These are phyloP conservation scores for Aquatica leii DNA, from an alignment of 2,888 invertebrate genomes.

Conservation along the genomic window DNA sequence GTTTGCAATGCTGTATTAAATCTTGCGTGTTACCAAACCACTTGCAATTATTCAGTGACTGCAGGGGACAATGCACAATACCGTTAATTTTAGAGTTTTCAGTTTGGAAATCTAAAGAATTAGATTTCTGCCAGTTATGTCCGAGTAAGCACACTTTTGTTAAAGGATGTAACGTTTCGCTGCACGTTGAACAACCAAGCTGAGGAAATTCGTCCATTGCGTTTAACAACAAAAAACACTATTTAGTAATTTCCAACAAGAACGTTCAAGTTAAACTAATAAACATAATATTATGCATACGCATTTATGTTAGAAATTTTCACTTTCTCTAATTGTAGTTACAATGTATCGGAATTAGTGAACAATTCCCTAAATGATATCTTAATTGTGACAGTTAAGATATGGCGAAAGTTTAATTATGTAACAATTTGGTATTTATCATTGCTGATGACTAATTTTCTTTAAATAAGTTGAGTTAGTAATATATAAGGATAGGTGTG, in stretches of 20 bases:
- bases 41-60: neutral
- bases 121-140: neutral
- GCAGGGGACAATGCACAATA: neutral
- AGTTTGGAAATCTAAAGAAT: too few species aligned
- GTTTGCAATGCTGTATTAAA: neutral
- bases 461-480: too few species aligned
- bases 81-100: neutral
- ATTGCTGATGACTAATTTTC: too few species aligned
- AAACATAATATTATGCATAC: neutral
- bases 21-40: neutral
- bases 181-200: neutral
- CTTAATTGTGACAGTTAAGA: neutral
- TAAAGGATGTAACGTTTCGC: neutral
- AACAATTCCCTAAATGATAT: slow-evolving; percentile 7
- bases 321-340: slow-evolving; percentile 5
- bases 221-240: neutral
- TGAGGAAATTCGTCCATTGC: neutral
- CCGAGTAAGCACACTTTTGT: neutral
- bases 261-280: neutral
- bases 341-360: neutral
- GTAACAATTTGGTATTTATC: too few species aligned
- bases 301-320: neutral
- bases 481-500: too few species aligned
- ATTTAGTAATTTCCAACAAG: neutral
- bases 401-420: slow-evolving; percentile 7